Percentiles rank a stretch among this genome's conserved stretches.
Evolutionary conservation across 1,140 invertebrate species (phyloP).

Genomic region (Caenorhabditis inopinata): DNA sequence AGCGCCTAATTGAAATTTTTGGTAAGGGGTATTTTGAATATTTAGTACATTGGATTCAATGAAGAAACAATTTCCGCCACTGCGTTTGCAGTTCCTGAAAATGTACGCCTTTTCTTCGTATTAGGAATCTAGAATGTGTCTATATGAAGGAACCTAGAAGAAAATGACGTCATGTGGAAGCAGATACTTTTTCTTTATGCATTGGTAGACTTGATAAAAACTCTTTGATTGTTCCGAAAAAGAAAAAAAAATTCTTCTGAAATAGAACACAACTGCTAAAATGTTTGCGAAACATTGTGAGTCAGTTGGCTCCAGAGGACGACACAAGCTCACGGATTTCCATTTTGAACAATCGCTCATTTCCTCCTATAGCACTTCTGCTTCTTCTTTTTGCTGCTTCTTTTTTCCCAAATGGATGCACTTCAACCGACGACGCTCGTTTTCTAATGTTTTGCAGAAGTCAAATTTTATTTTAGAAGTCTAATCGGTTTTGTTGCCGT

Average conservation of each 20-base stretch:
- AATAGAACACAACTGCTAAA: slow-evolving; percentile 3
- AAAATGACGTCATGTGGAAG: not conserved
- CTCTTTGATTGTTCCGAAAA: slow-evolving; percentile 7
- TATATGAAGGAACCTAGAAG: no score
- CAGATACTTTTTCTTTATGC: no score
- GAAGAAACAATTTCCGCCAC: no score
- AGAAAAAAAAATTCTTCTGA: not conserved
- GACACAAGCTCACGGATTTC: slow-evolving; percentile 4
- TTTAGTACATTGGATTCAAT: no score
- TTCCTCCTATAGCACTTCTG: slow-evolving; percentile 1
- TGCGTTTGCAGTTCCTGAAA: no score
- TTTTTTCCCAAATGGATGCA: not conserved
- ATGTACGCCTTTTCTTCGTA: no score
- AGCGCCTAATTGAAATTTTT: no score
- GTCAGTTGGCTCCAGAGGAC: slow-evolving; percentile 20
- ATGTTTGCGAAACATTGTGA: slow-evolving; percentile 8
- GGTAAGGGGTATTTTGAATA: no score
- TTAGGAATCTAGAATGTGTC: no score
- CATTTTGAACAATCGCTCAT: slow-evolving; percentile 29
- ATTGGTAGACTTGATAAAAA: no score
- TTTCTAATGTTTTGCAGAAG: not conserved
- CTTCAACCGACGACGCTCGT: slow-evolving; percentile 1
- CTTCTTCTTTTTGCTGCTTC: not conserved
- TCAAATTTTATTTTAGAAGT: not conserved
- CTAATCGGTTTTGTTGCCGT: slow-evolving; percentile 27